These are phyloP conservation scores for Scaptomyza montana DNA, from an alignment of 1,140 invertebrate species.

Conservation along the genomic window DNA sequence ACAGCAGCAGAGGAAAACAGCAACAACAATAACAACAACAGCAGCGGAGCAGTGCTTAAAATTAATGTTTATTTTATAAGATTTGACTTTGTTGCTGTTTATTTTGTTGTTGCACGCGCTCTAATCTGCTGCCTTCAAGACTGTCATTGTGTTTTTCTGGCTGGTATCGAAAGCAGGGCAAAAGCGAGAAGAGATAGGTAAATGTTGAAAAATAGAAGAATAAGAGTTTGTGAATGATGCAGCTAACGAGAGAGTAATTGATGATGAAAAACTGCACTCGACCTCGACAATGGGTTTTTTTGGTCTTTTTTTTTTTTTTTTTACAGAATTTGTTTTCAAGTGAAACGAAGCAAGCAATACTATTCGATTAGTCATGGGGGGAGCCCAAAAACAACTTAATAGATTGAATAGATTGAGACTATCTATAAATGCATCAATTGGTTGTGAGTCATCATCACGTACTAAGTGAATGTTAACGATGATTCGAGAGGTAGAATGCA, in stretches of 20 bases:
- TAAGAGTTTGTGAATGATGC: background rate
- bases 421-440: too few species aligned
- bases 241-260: background rate
- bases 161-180: background rate
- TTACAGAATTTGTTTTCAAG: conserved; percentile 2
- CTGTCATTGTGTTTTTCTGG: conserved; percentile 61
- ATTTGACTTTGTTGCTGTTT: conserved; percentile 46
- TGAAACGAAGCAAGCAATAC: conserved; percentile 2
- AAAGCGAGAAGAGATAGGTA: too few species aligned
- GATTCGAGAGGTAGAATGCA: too few species aligned
- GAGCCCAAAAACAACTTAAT: background rate
- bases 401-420: background rate
- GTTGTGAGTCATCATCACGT: too few species aligned
- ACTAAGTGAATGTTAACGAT: too few species aligned
- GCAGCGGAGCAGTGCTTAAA: conserved; percentile 57
- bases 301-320: too few species aligned
- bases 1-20: too few species aligned
- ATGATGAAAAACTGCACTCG: conserved; percentile 15
- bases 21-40: conserved; percentile 29
- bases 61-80: conserved; percentile 81
- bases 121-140: conserved; percentile 29
- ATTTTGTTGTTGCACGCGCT: conserved; percentile 32
- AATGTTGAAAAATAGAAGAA: background rate
- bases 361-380: background rate
- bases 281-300: conserved; percentile 33